Conservation (phyloP, 2,888 invertebrate species). For the Tenodera sinensis region DNA sequence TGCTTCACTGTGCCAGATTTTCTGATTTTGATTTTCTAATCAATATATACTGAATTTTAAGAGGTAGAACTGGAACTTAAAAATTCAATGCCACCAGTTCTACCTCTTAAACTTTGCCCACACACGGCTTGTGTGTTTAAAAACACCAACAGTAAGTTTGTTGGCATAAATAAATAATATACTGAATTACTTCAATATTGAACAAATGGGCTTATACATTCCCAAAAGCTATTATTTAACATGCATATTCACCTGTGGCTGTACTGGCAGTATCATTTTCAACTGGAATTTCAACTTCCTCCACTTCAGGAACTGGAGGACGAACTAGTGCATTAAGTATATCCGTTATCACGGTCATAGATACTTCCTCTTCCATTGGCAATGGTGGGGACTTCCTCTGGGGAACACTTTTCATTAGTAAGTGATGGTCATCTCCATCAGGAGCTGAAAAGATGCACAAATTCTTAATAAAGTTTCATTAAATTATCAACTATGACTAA, state of each 20-base stretch:
- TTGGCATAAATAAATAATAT: too few species aligned
- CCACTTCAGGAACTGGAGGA: not conserved
- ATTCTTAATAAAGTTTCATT: not conserved
- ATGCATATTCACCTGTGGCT: not conserved
- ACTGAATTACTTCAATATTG: too few species aligned
- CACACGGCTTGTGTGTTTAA: too few species aligned
- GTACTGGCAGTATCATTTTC: not conserved
- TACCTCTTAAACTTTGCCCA: too few species aligned
- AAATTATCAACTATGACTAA: too few species aligned
- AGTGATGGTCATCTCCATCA: conserved; percentile 53
- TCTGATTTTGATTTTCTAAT: too few species aligned
- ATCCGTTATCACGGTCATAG: conserved; percentile 60
- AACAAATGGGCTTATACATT: too few species aligned
- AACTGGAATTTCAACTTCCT: not conserved
- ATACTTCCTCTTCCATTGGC: conserved; percentile 53
- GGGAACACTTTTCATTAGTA: conserved; percentile 61
- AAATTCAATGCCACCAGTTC: too few species aligned
- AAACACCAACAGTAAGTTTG: too few species aligned
- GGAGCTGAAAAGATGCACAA: not conserved
- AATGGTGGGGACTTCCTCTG: conserved; percentile 50
- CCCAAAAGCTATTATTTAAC: not conserved
- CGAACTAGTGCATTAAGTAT: conserved; percentile 60
- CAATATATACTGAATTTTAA: too few species aligned
- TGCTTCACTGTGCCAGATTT: too few species aligned
- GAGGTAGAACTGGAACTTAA: too few species aligned